phyloP scores from a whole-genome alignment of 2,797 vertebrate species.

The Cryptoprocta ferox region DNA sequence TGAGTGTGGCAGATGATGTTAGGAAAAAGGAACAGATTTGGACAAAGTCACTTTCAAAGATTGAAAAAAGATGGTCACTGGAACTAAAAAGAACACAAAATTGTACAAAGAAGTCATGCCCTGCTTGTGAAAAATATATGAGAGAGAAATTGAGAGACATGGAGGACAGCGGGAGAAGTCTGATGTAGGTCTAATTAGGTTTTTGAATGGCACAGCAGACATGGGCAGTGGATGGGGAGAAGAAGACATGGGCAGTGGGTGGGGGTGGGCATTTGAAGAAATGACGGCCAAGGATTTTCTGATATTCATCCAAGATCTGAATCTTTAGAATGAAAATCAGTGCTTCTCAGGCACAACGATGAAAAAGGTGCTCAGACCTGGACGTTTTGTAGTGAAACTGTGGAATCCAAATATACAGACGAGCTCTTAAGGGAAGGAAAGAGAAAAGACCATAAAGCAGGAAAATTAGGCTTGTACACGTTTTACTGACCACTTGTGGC shows the following conservation, averaged over 20 bases:
- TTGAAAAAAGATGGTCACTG: not conserved
- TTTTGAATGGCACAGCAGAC: not conserved
- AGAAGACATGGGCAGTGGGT: no score
- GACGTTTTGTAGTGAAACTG: not conserved
- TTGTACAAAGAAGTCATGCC: not conserved
- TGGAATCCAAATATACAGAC: not conserved
- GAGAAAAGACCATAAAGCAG: not conserved
- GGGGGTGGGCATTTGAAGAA: not conserved
- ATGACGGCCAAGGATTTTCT: not conserved
- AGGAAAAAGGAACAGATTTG: not conserved
- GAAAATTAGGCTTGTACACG: not conserved
- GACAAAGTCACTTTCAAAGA: not conserved
- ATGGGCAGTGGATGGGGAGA: no score
- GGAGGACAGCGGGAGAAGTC: not conserved
- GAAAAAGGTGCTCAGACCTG: not conserved
- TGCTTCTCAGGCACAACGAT: not conserved
- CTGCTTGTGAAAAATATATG: not conserved
- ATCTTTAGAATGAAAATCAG: not conserved
- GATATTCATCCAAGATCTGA: not conserved
- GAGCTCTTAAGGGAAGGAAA: not conserved
- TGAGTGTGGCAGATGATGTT: no score
- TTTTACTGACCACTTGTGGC: not conserved
- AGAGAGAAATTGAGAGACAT: not conserved
- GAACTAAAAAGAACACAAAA: not conserved
- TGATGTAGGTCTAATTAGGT: not conserved